Base-by-base conservation (phyloP, 1,140 invertebrate species). In the Drosophila athabasca region DNA sequence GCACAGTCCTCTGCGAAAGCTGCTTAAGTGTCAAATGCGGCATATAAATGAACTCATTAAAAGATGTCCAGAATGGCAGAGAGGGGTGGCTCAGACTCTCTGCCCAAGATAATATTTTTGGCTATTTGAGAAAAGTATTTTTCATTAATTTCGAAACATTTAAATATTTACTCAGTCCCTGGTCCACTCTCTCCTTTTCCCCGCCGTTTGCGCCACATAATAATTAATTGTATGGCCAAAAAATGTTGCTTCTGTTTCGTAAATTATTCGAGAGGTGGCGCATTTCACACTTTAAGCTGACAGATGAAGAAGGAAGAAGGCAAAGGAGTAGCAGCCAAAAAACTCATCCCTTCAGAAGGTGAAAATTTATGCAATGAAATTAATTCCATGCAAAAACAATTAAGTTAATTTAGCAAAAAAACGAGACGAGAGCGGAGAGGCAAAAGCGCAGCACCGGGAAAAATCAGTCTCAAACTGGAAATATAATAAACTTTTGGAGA, bases 331-430 rank as follows among this genome's bases (percentile, higher is more conserved):
- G 59, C 31, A 58, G 59, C 31, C 29, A n/a, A 24, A 57, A 26
- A 43, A 9, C 62, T 49, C 13, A 45, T 11, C 35, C 43, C 52
- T 19, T 50, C 24, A 72, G 62, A 88, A 87, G 83, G 83, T 87
- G 67, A 76, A 69, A 88, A 88, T 88, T 88, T 88, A 88, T 88
- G 83, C 83, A 87, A 61, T 67, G 75, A 88, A 87, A 88, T 88
- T 88, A 88, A 88, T 88, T 88, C 81, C 83, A 88, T 83, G 83
- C 83, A 89, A 88, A 88, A 83, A 88, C 83, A 88, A 88, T 88
- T 88, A 88, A 88, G 83, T 88, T 88, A 88, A 88, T 88, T 88
- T 88, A 88, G 83, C 82, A 88, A 87, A 81, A 87, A 87, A 81
- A 87, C 65, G 74, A 66, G 62, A 52, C 53, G 45, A 22, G 44